phyloP scores from a whole-genome alignment of 2,797 vertebrate genomes.

The Hypotaenidia philippensis region DNA sequence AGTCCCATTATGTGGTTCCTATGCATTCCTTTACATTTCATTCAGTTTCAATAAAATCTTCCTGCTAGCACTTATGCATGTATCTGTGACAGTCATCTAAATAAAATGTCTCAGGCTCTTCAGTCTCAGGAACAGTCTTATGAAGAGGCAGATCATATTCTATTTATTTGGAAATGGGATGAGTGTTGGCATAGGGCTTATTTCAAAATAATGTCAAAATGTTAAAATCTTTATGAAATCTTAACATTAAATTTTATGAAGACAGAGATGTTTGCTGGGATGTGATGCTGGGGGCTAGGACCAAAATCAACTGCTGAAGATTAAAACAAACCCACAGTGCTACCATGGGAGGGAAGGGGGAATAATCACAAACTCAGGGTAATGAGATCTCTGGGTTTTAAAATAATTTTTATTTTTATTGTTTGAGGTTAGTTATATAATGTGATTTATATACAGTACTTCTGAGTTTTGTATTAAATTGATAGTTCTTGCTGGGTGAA shows the following conservation, averaged over 20 bases:
- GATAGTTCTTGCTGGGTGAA: slow-evolving; percentile 11
- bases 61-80: neutral
- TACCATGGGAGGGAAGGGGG: neutral
- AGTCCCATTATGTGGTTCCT: neutral
- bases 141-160: slow-evolving; percentile 25
- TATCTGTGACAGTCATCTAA: slow-evolving; percentile 13
- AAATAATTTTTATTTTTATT: slow-evolving; percentile 19
- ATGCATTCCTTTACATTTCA: neutral
- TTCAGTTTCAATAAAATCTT: slow-evolving; percentile 45
- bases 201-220: slow-evolving; percentile 75
- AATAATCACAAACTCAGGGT: neutral
- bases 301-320: slow-evolving; percentile 48
- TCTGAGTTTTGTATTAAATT: slow-evolving; percentile 27
- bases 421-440: neutral
- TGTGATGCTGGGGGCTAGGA: slow-evolving; percentile 34
- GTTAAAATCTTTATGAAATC: slow-evolving; percentile 73
- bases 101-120: slow-evolving; percentile 28
- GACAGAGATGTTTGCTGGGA: neutral
- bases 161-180: slow-evolving; percentile 56
- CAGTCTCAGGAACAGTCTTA: slow-evolving; percentile 22
- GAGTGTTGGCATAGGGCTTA: slow-evolving; percentile 40
- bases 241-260: slow-evolving; percentile 75
- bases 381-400: slow-evolving; percentile 23
- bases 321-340: neutral
- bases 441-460: slow-evolving; percentile 49